phyloP scores from a whole-genome alignment of 2,113 vertebrate genomes.

The Burhinus oedicnemus region DNA sequence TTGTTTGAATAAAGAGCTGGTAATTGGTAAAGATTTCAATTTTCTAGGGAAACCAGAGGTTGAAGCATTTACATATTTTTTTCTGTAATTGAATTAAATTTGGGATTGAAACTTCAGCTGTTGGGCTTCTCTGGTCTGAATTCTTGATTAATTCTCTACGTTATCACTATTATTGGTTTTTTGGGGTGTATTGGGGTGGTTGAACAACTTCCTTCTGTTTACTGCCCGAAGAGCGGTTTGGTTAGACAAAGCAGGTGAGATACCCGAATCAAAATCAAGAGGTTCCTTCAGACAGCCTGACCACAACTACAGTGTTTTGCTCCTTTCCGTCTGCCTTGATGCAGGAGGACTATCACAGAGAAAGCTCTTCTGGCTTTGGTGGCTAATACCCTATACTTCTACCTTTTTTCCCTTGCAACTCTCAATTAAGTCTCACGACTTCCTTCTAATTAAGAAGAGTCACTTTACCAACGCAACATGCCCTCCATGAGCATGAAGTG shows the following conservation, averaged over 20 bases:
- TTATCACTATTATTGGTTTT: not conserved
- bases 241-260: not conserved
- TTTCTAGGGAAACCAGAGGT: not conserved
- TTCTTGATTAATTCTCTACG: not conserved
- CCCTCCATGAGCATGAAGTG: not conserved
- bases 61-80: not conserved
- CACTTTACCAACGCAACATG: accelerated
- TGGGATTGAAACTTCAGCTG: not conserved
- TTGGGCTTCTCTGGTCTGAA: not conserved
- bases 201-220: not conserved
- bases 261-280: not conserved
- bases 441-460: not conserved
- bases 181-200: accelerated
- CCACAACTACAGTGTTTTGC: not conserved
- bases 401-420: not conserved
- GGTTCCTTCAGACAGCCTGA: not conserved
- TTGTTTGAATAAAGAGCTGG: not conserved
- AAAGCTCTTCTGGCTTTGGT: not conserved
- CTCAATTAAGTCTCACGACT: not conserved
- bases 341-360: not conserved
- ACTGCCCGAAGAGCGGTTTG: not conserved
- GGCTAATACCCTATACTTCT: not conserved
- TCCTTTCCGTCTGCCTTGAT: not conserved
- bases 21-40: not conserved
- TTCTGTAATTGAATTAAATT: not conserved